Evolutionary conservation across 92 coral and sea anemone genomes (phyloP).

Genomic region (Zoanthus gigantus): DNA sequence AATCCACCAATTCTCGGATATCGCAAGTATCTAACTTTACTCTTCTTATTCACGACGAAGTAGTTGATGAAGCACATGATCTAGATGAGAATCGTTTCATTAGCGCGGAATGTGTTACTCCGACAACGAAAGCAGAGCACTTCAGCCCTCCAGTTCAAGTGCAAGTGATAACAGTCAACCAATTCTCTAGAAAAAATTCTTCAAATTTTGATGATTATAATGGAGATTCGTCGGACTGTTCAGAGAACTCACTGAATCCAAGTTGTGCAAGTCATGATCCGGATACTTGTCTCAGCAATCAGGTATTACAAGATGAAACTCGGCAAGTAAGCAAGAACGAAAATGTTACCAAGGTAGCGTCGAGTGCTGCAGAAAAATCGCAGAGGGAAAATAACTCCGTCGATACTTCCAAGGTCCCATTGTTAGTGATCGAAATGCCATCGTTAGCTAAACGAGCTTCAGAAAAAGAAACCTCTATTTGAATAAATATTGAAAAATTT

Average conservation of each 20-base stretch:
- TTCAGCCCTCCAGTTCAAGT: conserved; percentile 58
- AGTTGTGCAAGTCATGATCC: neutral
- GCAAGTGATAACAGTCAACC: neutral
- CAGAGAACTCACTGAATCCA: neutral
- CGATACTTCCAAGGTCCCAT: conserved; percentile 5
- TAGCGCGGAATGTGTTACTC: conserved; percentile 71
- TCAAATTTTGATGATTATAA: neutral
- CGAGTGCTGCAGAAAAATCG: neutral
- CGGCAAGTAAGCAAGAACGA: no score
- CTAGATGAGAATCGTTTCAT: conserved; percentile 54
- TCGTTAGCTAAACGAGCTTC: neutral
- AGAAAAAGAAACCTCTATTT: conserved; percentile 6
- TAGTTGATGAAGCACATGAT: conserved; percentile 41
- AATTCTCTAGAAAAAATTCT: neutral
- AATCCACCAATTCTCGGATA: neutral
- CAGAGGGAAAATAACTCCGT: neutral
- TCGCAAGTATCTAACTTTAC: conserved; percentile 42
- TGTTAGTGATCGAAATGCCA: conserved; percentile 34
- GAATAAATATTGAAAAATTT: neutral
- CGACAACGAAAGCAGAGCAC: conserved; percentile 37
- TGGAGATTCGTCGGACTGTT: conserved; percentile 24
- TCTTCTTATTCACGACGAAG: conserved; percentile 67
- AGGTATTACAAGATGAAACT: neutral
- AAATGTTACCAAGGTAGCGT: neutral
- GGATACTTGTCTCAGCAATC: neutral